Conservation (phyloP, 1,140 invertebrate species). For the Euura saliciscinereae region DNA sequence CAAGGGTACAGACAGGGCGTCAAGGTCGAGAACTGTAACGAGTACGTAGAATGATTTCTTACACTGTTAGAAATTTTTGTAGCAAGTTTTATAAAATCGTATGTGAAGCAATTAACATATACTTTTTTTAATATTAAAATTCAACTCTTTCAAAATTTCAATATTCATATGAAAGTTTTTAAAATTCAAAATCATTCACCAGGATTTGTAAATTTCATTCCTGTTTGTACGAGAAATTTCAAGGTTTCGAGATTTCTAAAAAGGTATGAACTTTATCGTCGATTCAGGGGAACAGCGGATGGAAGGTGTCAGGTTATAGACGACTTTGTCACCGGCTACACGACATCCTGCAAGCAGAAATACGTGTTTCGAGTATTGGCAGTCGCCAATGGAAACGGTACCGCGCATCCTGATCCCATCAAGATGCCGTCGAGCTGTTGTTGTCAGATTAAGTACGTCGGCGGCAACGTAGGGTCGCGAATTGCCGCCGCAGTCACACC, state of each 20-base stretch:
- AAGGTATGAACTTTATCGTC: slow-evolving; percentile 29
- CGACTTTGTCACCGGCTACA: slow-evolving; percentile 49
- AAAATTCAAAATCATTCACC: too few species aligned
- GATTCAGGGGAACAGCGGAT: slow-evolving; percentile 39
- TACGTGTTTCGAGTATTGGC: slow-evolving; percentile 65
- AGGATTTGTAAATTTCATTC: too few species aligned
- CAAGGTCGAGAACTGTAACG: slow-evolving; percentile 60
- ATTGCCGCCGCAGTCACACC: too few species aligned
- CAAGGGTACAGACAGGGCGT: slow-evolving; percentile 62
- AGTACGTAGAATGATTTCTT: too few species aligned
- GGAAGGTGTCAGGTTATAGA: slow-evolving; percentile 28
- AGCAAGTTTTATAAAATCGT: too few species aligned
- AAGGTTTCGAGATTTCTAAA: too few species aligned
- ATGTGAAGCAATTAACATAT: too few species aligned
- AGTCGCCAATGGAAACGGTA: slow-evolving; percentile 57
- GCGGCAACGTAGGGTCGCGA: neutral
- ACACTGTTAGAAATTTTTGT: too few species aligned
- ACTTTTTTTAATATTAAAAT: too few species aligned
- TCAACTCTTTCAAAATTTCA: neutral
- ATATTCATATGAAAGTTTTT: neutral
- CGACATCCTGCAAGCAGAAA: slow-evolving; percentile 67
- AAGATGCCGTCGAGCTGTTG: slow-evolving; percentile 69
- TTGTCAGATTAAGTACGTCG: slow-evolving; percentile 57
- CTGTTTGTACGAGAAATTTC: too few species aligned
- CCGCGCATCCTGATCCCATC: slow-evolving; percentile 59